phyloP scores from a whole-genome alignment of 2,888 invertebrate species.

The Leucania comma region DNA sequence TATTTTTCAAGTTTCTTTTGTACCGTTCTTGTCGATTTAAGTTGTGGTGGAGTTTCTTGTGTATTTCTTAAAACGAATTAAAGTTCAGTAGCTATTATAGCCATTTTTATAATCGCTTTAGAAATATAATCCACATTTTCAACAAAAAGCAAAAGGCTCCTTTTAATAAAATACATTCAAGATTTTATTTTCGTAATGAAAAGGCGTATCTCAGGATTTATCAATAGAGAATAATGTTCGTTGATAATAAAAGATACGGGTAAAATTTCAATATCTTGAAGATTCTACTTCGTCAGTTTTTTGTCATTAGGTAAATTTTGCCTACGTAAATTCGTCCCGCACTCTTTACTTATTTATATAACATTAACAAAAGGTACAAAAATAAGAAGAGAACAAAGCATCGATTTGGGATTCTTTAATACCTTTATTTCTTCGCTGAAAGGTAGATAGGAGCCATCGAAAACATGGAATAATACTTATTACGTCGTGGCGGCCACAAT shows the following conservation, averaged over 20 bases:
- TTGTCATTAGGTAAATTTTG: constrained; percentile 63
- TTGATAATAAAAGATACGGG: constrained; percentile 37
- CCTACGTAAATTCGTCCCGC: constrained; percentile 53
- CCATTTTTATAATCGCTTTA: background rate
- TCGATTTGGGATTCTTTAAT: constrained; percentile 73
- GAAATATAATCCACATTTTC: background rate
- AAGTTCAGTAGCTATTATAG: background rate
- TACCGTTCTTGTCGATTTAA: constrained; percentile 28
- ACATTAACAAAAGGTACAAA: constrained; percentile 75
- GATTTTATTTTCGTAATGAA: constrained; percentile 13
- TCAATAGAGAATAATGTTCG: constrained; percentile 38
- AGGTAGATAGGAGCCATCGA: constrained; percentile 75
- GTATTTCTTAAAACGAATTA: constrained; percentile 11
- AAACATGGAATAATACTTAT: constrained; percentile 82
- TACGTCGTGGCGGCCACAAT: constrained; percentile 77
- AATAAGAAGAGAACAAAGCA: constrained; percentile 71
- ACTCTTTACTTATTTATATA: constrained; percentile 71
- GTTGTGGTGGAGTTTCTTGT: constrained; percentile 23
- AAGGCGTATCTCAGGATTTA: constrained; percentile 27
- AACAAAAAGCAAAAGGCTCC: background rate
- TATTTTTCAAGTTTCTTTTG: constrained; percentile 47
- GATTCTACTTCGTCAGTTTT: constrained; percentile 62
- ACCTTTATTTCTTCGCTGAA: constrained; percentile 74
- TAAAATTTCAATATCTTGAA: constrained; percentile 53
- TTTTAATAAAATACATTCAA: constrained; percentile 18